These are phyloP conservation scores for Corythornis madagascariensis DNA, from an alignment of 2,113 vertebrate species.

Conservation along the genomic window DNA sequence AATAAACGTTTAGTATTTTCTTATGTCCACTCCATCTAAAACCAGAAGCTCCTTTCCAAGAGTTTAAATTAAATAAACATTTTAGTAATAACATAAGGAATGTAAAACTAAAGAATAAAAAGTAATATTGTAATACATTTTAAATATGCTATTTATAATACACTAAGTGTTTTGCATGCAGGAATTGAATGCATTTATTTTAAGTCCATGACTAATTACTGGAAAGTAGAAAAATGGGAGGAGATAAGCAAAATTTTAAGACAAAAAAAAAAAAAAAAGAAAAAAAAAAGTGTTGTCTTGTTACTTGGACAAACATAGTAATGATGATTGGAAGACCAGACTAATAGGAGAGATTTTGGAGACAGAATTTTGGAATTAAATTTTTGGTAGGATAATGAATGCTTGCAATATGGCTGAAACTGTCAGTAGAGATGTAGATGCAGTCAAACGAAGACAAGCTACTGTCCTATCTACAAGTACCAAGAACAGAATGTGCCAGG, in stretches of 20 bases:
- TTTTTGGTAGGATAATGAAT: not conserved
- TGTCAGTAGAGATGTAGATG: not conserved
- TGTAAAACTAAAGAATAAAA: not conserved
- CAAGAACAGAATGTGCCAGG: not conserved
- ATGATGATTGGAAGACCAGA: not conserved
- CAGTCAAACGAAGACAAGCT: not conserved
- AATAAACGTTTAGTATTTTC: not conserved
- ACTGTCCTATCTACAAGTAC: not conserved
- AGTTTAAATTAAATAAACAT: not conserved
- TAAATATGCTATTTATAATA: not conserved
- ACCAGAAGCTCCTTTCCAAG: not conserved
- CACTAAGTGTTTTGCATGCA: not conserved
- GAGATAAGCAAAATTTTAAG: not conserved
- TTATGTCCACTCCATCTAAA: not conserved
- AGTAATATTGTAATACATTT: not conserved
- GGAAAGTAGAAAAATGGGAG: not conserved
- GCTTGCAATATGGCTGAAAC: not conserved
- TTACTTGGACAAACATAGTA: not conserved
- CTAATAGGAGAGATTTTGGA: not conserved
- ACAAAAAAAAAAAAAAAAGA: too few species aligned
- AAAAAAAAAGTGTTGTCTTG: not conserved
- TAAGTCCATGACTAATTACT: not conserved
- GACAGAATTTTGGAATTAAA: not conserved
- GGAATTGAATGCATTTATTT: not conserved
- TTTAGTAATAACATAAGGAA: not conserved